phyloP scores from a whole-genome alignment of 1,140 invertebrate genomes.

The Drosophila asahinai region DNA sequence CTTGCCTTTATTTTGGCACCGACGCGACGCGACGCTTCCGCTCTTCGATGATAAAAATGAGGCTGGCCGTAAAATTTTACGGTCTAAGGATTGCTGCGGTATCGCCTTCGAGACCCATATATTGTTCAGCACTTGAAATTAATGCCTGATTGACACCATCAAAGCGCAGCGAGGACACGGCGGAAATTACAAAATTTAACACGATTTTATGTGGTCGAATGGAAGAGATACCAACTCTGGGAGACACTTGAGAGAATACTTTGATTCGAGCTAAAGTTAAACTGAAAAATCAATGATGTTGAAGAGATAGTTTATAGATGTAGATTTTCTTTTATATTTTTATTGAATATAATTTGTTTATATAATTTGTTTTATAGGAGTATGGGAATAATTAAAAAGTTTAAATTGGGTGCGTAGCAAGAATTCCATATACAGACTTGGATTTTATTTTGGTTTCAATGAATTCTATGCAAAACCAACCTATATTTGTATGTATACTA shows the following conservation, averaged over 20 bases:
- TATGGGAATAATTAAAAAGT: no score
- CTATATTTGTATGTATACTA: neutral
- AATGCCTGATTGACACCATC: slow-evolving; percentile 61
- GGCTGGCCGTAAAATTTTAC: slow-evolving; percentile 37
- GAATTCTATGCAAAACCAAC: neutral
- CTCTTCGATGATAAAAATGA: slow-evolving; percentile 31
- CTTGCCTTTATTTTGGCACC: slow-evolving; percentile 22
- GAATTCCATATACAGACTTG: no score
- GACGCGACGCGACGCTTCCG: neutral
- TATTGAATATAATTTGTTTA: no score
- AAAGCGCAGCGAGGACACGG: slow-evolving; percentile 9
- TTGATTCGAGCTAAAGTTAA: no score
- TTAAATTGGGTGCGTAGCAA: no score
- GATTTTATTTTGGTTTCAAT: neutral
- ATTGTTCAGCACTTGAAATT: slow-evolving; percentile 47
- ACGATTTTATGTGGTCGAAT: slow-evolving; percentile 13
- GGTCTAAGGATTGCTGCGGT: slow-evolving; percentile 17
- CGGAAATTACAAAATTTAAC: slow-evolving; percentile 30
- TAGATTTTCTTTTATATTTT: neutral
- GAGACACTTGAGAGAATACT: neutral
- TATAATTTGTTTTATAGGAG: no score
- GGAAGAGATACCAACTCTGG: neutral
- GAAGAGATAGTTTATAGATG: neutral
- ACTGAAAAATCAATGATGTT: no score
- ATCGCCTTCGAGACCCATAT: slow-evolving; percentile 19